Conservation (phyloP, 2,113 vertebrate genomes). For the Sula dactylatra region DNA sequence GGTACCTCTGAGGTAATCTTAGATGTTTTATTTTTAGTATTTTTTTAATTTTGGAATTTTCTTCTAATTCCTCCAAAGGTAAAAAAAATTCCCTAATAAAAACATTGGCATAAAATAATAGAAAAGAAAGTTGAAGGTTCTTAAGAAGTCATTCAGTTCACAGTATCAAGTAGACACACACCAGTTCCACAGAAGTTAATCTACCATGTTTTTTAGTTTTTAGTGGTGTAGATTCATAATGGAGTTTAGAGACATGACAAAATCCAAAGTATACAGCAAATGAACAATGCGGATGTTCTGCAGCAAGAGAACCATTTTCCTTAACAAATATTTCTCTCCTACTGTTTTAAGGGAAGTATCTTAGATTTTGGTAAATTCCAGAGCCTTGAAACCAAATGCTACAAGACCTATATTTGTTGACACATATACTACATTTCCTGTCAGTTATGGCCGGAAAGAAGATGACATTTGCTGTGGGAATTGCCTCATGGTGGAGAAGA, state of each 20-base stretch:
- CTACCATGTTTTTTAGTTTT: background rate
- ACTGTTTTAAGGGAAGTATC: background rate
- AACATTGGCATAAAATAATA: background rate
- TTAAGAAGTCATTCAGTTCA: background rate
- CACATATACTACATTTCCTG: background rate
- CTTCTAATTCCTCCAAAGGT: background rate
- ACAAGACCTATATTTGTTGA: background rate
- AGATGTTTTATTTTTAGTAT: background rate
- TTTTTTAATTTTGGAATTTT: background rate
- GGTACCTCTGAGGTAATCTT: background rate
- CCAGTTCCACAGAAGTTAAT: background rate
- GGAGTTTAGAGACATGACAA: background rate
- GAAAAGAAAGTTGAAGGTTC: background rate
- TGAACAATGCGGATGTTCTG: background rate
- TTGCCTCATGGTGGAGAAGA: background rate
- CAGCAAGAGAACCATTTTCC: background rate
- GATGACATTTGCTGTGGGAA: background rate
- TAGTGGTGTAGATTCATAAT: background rate
- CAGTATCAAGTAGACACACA: background rate
- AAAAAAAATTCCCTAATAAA: background rate
- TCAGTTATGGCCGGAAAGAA: background rate
- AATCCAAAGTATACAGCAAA: background rate
- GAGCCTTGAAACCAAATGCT: background rate
- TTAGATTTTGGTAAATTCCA: background rate
- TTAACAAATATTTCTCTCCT: background rate